Conservation (phyloP, 2,888 invertebrate species). For the Zelleria hepariella region DNA sequence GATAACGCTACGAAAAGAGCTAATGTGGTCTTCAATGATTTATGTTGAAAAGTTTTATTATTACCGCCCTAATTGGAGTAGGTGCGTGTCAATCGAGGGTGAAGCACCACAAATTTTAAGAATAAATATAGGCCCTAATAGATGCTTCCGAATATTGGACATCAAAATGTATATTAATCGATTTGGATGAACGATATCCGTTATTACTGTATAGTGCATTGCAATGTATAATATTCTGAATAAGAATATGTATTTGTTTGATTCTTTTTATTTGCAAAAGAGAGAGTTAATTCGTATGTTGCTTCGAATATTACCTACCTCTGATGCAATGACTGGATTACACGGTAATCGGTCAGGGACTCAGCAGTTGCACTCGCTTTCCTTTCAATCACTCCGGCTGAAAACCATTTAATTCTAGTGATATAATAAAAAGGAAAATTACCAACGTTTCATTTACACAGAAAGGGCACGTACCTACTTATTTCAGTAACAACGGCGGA, state of each 20-base stretch:
- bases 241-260: too few relatives aligned
- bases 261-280: too few relatives aligned
- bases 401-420: not conserved
- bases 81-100: not conserved
- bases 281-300: too few relatives aligned
- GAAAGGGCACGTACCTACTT: not conserved
- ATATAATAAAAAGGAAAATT: not conserved
- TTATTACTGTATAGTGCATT: too few relatives aligned
- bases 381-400: conserved; percentile 25
- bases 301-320: too few relatives aligned
- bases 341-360: conserved; percentile 51
- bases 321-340: too few relatives aligned
- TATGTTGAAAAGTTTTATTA: not conserved
- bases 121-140: too few relatives aligned
- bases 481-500: not conserved
- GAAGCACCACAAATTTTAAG: not conserved
- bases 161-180: too few relatives aligned
- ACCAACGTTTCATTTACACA: not conserved
- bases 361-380: conserved; percentile 29
- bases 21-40: conserved; percentile 17
- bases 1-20: conserved; percentile 33
- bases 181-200: too few relatives aligned
- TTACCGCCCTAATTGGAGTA: not conserved
- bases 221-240: too few relatives aligned
- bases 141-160: too few relatives aligned